Base-by-base conservation (phyloP, 1,140 invertebrate species). In the Drosophila bifasciata region DNA sequence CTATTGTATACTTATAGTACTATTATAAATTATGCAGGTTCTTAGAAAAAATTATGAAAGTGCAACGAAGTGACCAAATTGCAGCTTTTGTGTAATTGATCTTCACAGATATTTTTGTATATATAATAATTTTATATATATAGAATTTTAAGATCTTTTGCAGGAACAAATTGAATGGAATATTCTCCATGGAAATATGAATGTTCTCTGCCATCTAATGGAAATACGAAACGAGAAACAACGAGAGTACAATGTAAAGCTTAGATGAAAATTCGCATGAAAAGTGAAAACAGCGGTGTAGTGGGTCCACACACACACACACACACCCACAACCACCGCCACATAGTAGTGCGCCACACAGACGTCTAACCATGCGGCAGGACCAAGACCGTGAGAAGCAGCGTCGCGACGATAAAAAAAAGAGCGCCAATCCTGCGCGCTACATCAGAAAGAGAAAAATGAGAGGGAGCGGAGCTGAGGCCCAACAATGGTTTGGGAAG, bases 361-460 rank as follows among this genome's bases (percentile, higher is more conserved):
- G 5, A 23, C 9, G 23, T 52, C 49, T 52, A 61, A 63, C 49
- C 25, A 41, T 15, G 43, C 43, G 49, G 28, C 32, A 52, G 49
- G 60, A 46, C 40, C 49, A 48, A 13, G 32, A 58, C 36, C 19
- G 11, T 62, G 36, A 41, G 39, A 52, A 52, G 64, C 48, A 52
- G 64, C 48, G 53, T 17, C 64, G 36, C 48, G 53, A 17, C 67
- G 36, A 66, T 59, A 66, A 70, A 68, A 77, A 63, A 77, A 86
- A 86, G 77, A 83, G 74, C 68, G 81, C 67, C 72, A 75, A 85
- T 81, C 72, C 77, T 86, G 74, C 83, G 81, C 73, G 60, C 72
- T 73, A 39, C 57, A 69, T 50, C 43, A 62, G 36, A 50, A 58
- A 55, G 36, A 23, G 43, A 62, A 69, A 75, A 71, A 68, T 23